Percentiles rank a stretch among this genome's conserved stretches.
These are phyloP conservation scores for Oxycera nigricornis DNA, from an alignment of 2,888 invertebrate genomes.

Conservation along the genomic window DNA sequence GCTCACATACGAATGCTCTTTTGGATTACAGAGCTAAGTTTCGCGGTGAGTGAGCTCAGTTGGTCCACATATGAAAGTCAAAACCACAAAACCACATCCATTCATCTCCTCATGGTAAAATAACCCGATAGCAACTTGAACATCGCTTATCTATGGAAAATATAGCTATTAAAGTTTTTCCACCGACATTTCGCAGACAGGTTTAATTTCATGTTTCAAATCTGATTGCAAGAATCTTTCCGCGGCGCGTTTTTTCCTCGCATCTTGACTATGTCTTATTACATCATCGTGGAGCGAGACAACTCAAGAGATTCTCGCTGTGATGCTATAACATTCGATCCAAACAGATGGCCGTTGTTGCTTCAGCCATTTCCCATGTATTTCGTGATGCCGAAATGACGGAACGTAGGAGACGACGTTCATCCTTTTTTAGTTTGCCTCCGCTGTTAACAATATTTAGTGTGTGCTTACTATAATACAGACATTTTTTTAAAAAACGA, in stretches of 20 bases:
- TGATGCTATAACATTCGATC: neutral
- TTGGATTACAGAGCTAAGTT: neutral
- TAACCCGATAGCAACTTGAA: too few species aligned
- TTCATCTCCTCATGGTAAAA: neutral
- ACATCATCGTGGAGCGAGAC: conserved; percentile 1
- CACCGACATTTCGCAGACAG: too few species aligned
- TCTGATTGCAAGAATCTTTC: too few species aligned
- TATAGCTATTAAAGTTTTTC: too few species aligned
- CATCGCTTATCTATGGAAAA: too few species aligned
- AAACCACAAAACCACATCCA: conserved; percentile 16
- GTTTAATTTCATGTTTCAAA: conserved; percentile 1
- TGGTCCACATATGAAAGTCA: conserved; percentile 15
- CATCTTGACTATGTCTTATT: conserved; percentile 1
- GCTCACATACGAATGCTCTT: neutral
- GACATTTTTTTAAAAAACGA: too few species aligned
- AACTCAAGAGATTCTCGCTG: neutral
- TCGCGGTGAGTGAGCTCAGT: neutral
- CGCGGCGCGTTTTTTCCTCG: neutral
- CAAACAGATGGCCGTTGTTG: conserved; percentile 30
- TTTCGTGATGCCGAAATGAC: too few species aligned
- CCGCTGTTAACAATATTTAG: too few species aligned
- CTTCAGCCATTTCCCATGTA: too few species aligned
- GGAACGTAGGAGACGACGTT: too few species aligned
- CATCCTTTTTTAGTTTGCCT: too few species aligned
- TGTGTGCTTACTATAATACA: too few species aligned